These are phyloP conservation scores for Philaenus spumarius DNA, from an alignment of 1,140 invertebrate genomes.

Conservation along the genomic window DNA sequence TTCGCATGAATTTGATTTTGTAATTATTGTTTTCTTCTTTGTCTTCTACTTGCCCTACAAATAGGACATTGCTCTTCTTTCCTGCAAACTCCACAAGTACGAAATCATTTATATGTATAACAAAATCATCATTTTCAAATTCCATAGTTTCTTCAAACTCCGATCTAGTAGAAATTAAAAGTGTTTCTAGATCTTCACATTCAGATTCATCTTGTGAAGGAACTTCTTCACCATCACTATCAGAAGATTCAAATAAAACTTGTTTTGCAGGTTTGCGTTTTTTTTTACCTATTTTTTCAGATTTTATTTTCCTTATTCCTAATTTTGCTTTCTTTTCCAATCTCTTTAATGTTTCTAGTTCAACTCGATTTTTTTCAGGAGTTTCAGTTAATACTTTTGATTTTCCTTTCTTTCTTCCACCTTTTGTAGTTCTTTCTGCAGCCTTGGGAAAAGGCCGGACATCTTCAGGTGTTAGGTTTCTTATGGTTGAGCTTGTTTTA, in stretches of 20 bases:
- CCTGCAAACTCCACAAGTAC: neutral
- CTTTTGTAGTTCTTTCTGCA: neutral
- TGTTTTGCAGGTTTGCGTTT: neutral
- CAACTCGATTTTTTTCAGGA: neutral
- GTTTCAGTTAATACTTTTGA: slow-evolving; percentile 1
- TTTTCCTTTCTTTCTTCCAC: neutral
- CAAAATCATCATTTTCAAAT: neutral
- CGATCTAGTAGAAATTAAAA: neutral
- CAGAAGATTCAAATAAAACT: too few species aligned
- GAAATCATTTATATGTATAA: neutral
- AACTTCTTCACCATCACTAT: neutral
- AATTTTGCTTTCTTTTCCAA: neutral
- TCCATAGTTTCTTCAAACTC: neutral
- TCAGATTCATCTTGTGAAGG: neutral
- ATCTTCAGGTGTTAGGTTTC: neutral
- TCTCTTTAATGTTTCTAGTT: neutral
- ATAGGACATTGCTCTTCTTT: neutral
- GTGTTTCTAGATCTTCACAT: neutral
- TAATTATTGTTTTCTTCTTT: neutral
- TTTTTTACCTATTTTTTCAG: neutral
- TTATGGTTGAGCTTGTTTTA: neutral
- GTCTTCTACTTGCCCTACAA: neutral
- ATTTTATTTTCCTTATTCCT: neutral
- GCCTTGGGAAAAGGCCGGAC: neutral
- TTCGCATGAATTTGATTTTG: neutral